Base-by-base conservation (phyloP, 2,797 vertebrate species). In the Eulemur rubriventer region DNA sequence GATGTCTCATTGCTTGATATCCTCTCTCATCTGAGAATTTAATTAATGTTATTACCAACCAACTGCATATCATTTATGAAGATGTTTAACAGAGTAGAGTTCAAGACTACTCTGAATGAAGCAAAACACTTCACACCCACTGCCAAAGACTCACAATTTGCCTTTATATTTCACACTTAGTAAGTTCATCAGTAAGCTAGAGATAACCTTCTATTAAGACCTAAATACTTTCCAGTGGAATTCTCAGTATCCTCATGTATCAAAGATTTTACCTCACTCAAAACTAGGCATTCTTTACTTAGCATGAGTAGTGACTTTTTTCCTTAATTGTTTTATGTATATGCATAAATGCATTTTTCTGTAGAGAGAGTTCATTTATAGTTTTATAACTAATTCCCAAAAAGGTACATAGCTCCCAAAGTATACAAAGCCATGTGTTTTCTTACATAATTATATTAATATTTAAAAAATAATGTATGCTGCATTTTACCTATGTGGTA, bases 11-110 rank as follows among this genome's bases (percentile, higher is more conserved):
- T 70, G 70, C 86, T 92, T 93, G 78, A 82, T 96, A 94, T 57
- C 35, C 50, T 92, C 22, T 94, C 82, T 69, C 73, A 92, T 83
- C 72, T 96, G 81, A 96, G 91, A 95, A 96, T 97, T 91, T 97
- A 97, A 97, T 96, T 97, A 97, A 93, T 95, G 38, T 73, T 67
- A 93, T 95, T 96, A 96, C 92, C 72, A 96, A 91, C 50, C 30
- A 85, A 96, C 92, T 80, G 55, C 48, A 94, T 81, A 67, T 79
- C 76, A 46, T 91, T 97, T 96, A 87, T 95, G 67, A 96, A 92
- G 93, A 89, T 87, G 70, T 92, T 96, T 94, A 94, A 85, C 86
- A 94, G 48, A 88, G 80, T 88, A 69, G 70, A 93, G 75, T 91
- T 91, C 78, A 95, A 91, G 55, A 86, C 86, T 88, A 70, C 35